These are phyloP conservation scores for Agrochola litura DNA, from an alignment of 2,888 invertebrate species.

Conservation along the genomic window DNA sequence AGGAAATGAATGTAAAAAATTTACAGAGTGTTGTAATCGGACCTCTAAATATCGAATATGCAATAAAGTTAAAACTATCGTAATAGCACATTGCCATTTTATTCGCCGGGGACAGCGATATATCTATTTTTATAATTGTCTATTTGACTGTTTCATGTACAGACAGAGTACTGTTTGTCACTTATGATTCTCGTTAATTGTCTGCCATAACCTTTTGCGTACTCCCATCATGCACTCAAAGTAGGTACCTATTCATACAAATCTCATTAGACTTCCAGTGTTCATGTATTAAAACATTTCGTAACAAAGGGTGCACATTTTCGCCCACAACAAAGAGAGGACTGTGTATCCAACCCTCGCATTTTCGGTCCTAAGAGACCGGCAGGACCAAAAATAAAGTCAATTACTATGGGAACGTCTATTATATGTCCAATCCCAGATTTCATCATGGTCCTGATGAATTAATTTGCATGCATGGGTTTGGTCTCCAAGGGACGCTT, in stretches of 20 bases:
- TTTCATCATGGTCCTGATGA: conserved; percentile 31
- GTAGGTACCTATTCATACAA: neutral
- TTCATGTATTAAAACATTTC: conserved; percentile 25
- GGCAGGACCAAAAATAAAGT: conserved; percentile 25
- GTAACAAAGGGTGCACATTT: conserved; percentile 16
- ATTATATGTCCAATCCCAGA: conserved; percentile 17
- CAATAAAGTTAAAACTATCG: too few relatives aligned
- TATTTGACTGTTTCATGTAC: neutral
- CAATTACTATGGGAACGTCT: conserved; percentile 26
- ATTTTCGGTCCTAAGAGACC: conserved; percentile 35
- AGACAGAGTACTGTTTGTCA: neutral
- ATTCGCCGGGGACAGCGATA: too few relatives aligned
- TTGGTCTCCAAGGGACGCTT: neutral
- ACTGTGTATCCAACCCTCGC: conserved; percentile 9
- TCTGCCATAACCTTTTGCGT: neutral
- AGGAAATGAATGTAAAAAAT: too few relatives aligned
- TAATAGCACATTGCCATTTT: too few relatives aligned
- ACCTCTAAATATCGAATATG: too few relatives aligned
- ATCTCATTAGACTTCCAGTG: conserved; percentile 10
- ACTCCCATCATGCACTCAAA: neutral
- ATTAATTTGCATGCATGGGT: conserved; percentile 42
- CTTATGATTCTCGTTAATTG: too few relatives aligned
- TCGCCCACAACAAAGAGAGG: conserved; percentile 15
- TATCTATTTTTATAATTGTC: too few relatives aligned
- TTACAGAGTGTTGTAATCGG: too few relatives aligned